Evolutionary conservation across 30 jellyfish, hydroid and myxozoan genomes (phyloP).

Genomic region (Pseudorhiza aurosa): DNA sequence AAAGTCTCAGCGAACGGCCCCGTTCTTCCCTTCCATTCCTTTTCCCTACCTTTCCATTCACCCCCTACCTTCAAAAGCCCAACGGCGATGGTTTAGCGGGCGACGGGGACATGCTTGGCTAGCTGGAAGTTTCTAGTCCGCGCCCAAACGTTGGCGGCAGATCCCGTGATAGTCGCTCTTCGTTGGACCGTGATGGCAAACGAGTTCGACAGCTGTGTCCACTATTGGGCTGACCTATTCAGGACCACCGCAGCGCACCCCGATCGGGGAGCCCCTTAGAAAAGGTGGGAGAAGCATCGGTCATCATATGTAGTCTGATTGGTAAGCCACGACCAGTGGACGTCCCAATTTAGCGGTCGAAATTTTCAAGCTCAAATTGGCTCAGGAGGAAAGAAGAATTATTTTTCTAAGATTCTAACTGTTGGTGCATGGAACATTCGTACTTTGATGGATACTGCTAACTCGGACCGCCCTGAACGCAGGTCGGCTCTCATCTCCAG

Average conservation of each 20-base stretch:
- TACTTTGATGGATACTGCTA: conserved; percentile 2
- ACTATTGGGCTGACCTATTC: not conserved
- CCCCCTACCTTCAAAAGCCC: too few relatives aligned
- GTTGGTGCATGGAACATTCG: conserved; percentile 25
- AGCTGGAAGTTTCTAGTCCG: too few relatives aligned
- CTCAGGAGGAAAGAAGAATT: not conserved
- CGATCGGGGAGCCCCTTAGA: conserved; percentile 15
- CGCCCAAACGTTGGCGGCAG: too few relatives aligned
- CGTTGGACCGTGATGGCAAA: too few relatives aligned
- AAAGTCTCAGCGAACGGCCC: too few relatives aligned
- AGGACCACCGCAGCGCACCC: not conserved
- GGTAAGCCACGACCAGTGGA: conserved; percentile 27
- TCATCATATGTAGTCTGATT: not conserved
- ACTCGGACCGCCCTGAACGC: conserved; percentile 30
- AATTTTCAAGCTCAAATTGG: not conserved
- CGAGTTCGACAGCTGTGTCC: not conserved
- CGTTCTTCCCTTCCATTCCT: too few relatives aligned
- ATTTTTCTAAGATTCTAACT: too few relatives aligned
- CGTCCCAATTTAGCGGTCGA: conserved; percentile 24
- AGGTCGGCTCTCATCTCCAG: conserved; percentile 20
- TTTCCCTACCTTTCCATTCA: too few relatives aligned
- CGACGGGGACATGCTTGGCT: too few relatives aligned
- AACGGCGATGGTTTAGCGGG: too few relatives aligned
- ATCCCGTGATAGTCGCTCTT: too few relatives aligned
- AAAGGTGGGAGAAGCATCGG: not conserved